Base-by-base conservation (phyloP, 37 sponge, comb jelly and placozoan species). In the Diacarnus erythraeanus region DNA sequence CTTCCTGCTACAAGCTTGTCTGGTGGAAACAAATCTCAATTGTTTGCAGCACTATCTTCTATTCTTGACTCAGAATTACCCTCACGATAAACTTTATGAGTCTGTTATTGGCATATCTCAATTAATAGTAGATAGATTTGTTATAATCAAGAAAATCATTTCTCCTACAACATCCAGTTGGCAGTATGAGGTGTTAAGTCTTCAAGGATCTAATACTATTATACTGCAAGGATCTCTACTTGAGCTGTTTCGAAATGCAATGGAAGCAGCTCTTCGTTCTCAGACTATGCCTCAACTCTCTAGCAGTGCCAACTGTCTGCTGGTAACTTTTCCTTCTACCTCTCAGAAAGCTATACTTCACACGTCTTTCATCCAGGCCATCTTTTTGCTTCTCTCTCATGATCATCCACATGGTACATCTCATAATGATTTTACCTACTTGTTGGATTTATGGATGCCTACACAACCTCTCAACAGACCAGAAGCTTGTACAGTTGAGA, bases 61-160 rank as follows among this genome's bases (percentile, higher is more conserved):
- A 6, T 87, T 87, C 64, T 41, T 87, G 42, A 72, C 88, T 34
- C 73, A 67, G n/a, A 34, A 87, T 73, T 29, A 69, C 34, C 76
- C 82, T 35, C 61, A 75, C 2, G 88, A 87, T 10, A 70, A 60
- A 26, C 34, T 75, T 17, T 72, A 67, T 57, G 79, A 85, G 38
- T 64, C 64, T 1, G 42, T 72, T 21, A 72, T 78, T 38, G 57
- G 58, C 18, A 34, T 85, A 25, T 77, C 86, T 10, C 54, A 17
- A 18, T 60, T 74, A 39, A 58, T 85, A 27, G 79, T 78, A 27
- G 73, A 74, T 37, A 72, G 86, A 17, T 85, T 78, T 42, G 74
- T 26, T 42, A 33, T 78, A n/a, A 51, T 85, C 39, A 72, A 42
- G 38, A 85, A 78, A 39, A 42, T 85, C 9, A 64, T 85, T 18